Base-by-base conservation (phyloP, 2,797 vertebrate species). In the Pachyuromys duprasi region DNA sequence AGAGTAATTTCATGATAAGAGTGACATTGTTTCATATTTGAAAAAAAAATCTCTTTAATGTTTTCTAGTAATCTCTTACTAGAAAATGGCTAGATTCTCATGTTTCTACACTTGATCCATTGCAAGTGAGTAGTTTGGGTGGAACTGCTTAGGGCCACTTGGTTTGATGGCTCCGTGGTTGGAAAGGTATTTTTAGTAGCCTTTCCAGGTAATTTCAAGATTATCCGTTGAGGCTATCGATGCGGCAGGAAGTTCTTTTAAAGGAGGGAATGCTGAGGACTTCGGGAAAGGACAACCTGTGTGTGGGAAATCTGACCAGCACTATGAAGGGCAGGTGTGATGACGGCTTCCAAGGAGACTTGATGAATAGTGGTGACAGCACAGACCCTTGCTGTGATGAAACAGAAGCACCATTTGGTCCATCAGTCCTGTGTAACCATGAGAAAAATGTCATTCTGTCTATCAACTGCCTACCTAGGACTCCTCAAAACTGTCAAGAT, bases 1-100 rank as follows among this genome's bases (percentile, higher is more conserved):
- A 97, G 93, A 94, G 82, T 84, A 89, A 96, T 79, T 81, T 84
- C 82, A 22, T 79, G 89, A 91, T 53, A 93, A 86, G 53, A 39
- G 3, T 78, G 39, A 17, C 5, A 83, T 1, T 93, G 36, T 79
- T 93, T 87, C 74, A 79, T 2, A 79, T 79, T 92, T 57, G 86
- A 31, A 8, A 76, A 13, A 24, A 91, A 57, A 87, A 55, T 69
- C 18, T 70, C 14, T 93, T 90, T 83, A 87, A 84, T 49, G 39
- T 80, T 20, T 92, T 33, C 49, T 49, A 49, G 49, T 49, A 49
- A 49, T 49, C 49, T 28, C 11, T 83, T 89, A 89, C 39, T 4
- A 87, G 39, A 84, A 97, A 72, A 88, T 3, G 90, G 36, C n/a
- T 36, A 8, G 39, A 86, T 69, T 88, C 45, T 94, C 62, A 22